Conservation (phyloP, 2,113 vertebrate genomes). For the Cebidichthys violaceus region DNA sequence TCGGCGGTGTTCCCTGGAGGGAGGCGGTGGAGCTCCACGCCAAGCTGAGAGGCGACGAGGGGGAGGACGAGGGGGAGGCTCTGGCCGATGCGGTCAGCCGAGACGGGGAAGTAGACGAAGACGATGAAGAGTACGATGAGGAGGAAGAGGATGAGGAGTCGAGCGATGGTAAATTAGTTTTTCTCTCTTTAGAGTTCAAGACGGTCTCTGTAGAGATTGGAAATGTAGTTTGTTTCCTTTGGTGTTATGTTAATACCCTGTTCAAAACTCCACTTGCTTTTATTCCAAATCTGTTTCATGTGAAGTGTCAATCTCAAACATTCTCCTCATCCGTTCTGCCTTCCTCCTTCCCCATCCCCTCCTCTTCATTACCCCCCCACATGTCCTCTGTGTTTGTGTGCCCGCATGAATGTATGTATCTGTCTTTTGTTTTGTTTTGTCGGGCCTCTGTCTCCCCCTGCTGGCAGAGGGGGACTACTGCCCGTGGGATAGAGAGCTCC, state of each 20-base stretch:
- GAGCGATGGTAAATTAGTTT: conserved; percentile 87
- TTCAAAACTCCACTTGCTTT: conserved; percentile 1
- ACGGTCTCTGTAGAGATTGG: neutral
- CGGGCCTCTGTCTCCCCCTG: conserved; percentile 87
- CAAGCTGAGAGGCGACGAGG: conserved; percentile 87
- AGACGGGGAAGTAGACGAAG: conserved; percentile 76
- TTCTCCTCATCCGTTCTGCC: conserved; percentile 42
- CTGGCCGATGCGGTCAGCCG: conserved; percentile 59
- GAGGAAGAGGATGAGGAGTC: conserved; percentile 81
- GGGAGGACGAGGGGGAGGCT: conserved; percentile 45
- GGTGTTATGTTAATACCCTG: neutral
- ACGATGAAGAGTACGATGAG: conserved; percentile 61
- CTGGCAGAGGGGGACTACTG: conserved; percentile 95
- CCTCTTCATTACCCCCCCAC: conserved; percentile 22
- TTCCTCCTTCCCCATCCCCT: conserved; percentile 12
- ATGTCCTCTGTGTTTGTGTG: conserved; percentile 37
- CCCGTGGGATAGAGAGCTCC: conserved; percentile 93
- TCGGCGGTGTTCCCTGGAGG: conserved; percentile 95
- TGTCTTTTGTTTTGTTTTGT: conserved; percentile 60
- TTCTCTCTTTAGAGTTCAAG: neutral
- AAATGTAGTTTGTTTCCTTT: neutral
- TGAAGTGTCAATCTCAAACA: conserved; percentile 37
- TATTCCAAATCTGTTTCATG: conserved; percentile 26
- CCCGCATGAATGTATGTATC: conserved; percentile 46
- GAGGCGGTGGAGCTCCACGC: conserved; percentile 92